Evolutionary conservation across 2,113 vertebrate genomes (phyloP).

Genomic region (Perca fluviatilis): DNA sequence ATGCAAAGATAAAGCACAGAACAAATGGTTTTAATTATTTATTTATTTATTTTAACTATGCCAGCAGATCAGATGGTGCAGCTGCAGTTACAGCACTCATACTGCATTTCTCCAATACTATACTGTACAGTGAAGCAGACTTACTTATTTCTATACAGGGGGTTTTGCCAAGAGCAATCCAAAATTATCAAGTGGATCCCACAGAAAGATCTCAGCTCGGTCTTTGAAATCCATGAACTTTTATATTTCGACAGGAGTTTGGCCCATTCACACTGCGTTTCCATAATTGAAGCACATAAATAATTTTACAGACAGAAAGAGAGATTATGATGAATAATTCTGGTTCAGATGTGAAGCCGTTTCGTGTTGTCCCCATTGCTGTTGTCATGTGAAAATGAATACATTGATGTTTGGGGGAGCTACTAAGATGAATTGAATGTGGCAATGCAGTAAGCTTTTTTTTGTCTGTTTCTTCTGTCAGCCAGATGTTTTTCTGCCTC

Average conservation of each 20-base stretch:
- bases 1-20: constrained; percentile 14
- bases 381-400: constrained; percentile 73
- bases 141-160: constrained; percentile 36
- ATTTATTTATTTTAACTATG: background rate
- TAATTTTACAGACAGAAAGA: constrained; percentile 75
- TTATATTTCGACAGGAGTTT: constrained; percentile 46
- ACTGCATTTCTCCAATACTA: constrained; percentile 26
- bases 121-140: constrained; percentile 33
- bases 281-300: constrained; percentile 76
- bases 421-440: constrained; percentile 40
- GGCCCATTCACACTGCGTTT: constrained; percentile 57
- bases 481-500: constrained; percentile 39
- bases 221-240: constrained; percentile 59
- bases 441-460: constrained; percentile 23
- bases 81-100: constrained; percentile 7
- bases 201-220: constrained; percentile 10
- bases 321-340: constrained; percentile 74
- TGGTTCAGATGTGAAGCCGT: constrained; percentile 63
- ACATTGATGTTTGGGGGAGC: constrained; percentile 61
- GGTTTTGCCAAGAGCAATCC: constrained; percentile 50
- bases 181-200: constrained; percentile 50
- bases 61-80: constrained; percentile 13
- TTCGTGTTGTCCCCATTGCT: constrained; percentile 67
- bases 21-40: constrained; percentile 42
- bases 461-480: constrained; percentile 25